Evolutionary conservation across 2,797 vertebrate species (phyloP).

Genomic region (Prionace glauca): DNA sequence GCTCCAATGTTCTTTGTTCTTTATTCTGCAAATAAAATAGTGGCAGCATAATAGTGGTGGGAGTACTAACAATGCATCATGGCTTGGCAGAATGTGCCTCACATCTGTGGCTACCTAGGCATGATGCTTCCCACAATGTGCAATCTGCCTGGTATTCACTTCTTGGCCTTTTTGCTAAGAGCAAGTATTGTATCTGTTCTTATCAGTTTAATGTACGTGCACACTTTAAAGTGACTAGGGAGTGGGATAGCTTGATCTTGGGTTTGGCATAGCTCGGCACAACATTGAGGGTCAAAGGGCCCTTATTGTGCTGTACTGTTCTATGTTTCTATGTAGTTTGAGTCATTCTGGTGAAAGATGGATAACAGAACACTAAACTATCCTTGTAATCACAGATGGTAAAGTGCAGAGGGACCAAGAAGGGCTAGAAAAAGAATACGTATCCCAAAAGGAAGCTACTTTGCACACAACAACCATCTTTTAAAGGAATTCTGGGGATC

Average conservation of each 20-base stretch:
- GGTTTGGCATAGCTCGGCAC: too few species aligned
- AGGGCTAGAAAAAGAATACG: not conserved
- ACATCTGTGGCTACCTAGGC: not conserved
- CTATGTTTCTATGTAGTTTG: not conserved
- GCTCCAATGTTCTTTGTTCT: too few species aligned
- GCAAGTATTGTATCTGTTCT: too few species aligned
- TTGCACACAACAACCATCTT: not conserved
- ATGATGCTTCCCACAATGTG: not conserved
- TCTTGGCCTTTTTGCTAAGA: too few species aligned
- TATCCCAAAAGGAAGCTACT: not conserved
- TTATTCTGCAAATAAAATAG: not conserved
- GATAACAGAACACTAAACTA: not conserved
- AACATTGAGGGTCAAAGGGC: too few species aligned
- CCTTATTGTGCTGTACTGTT: too few species aligned
- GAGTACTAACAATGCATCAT: not conserved
- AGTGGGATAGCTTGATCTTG: too few species aligned
- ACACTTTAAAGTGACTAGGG: not conserved
- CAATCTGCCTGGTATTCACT: not conserved
- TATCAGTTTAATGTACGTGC: not conserved
- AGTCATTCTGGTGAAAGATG: not conserved
- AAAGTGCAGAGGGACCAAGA: not conserved
- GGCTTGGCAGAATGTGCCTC: not conserved
- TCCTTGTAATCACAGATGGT: not conserved
- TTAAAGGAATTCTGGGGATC: not conserved
- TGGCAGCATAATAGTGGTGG: not conserved